Base-by-base conservation (phyloP, 2,113 vertebrate species). In the Coregonus clupeaformis region DNA sequence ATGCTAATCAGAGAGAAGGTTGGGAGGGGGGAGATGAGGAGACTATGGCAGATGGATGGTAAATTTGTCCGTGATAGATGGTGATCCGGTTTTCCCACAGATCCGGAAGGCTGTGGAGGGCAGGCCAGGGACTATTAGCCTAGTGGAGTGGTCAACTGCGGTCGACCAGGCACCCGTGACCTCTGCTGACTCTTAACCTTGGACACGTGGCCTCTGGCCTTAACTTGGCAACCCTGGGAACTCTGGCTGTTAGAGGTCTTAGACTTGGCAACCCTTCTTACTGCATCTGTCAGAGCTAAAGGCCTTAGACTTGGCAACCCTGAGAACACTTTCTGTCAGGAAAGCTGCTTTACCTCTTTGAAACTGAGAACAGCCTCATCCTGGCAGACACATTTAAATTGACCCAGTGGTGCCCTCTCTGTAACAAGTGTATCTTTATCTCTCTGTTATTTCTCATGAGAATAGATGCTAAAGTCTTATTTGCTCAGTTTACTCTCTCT, bases 61-160 rank as follows among this genome's bases (percentile, higher is more conserved):
- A 72, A 30, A 63, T 75, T 22, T 47, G 32, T 18, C 32, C 45
- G 47, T 75, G 32, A 29, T 13, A 62, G 22, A 60, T 36, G 45
- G 29, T 18, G 7, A n/a, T 59, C 9, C 18, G 65, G n/a, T 68
- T 76, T 79, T 74, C 49, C 74, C 57, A 77, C 57, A 70, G 27
- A 2, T 66, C 49, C 49, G 11, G 3, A 55, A 22, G 29, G 47
- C 67, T 60, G 72, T 68, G 76, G 74, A 75, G 69, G 45, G 20
- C 22, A 30, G 68, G 5, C 60, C 4, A 27, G 55, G 64, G 27
- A 30, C 65, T 29, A 14, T 30, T 22, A 57, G 27, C 29, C 52
- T 30, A 13, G 27, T 22, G 22, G n/a, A 74, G 18, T 20, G 55
- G 52, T 55, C 70, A 24, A 29, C 55, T 63, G 13, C n/a, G 45